Base-by-base conservation (phyloP, 2,888 invertebrate genomes). In the Philereme transversata region DNA sequence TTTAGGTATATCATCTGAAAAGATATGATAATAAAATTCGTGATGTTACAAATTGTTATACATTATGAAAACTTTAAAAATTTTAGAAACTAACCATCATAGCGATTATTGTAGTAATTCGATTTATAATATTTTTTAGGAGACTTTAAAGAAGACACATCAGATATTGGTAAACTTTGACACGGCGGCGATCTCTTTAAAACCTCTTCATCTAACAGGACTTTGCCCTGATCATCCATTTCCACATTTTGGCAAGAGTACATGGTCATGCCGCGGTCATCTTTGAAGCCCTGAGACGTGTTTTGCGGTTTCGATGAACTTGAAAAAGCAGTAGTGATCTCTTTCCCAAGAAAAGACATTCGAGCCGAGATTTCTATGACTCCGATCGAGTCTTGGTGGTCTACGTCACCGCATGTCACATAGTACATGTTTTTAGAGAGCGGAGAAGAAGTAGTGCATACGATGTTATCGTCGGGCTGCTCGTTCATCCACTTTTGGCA, bases 261-360 rank as follows among this genome's bases (percentile, higher is more conserved):
- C 83, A 92, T 85, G 0, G 86, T 77, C 82, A 92, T 89, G 10
- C 90, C 91, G 53, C 88, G 84, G 62, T 90, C 87, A 62, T 86
- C 84, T 72, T 90, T 90, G 43, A 81, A 70, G 9, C 89, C 69
- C 54, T 81, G 74, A 9, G 87, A 82, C 5, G 85, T 82, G 38
- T 81, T 82, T 60, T 83, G 79, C 3, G 83, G 79, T 72, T 86
- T 87, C 4, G 86, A 80, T 9, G 82, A 77, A 7, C 84, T 80
- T 67, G 81, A 80, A 70, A 89, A 91, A 4, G 86, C 83, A 9
- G 92, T 92, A n/a, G 88, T 88, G 33, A 92, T 90, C 68, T 92
- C 91, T 74, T 92, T 90, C 4, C 91, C 91, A 6, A 91, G 81
- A 67, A 92, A 92, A 3, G 91, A 92, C 88, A 91, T 87, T 51